These are phyloP conservation scores for Piprites chloris DNA, from an alignment of 2,113 vertebrate genomes.

Conservation along the genomic window DNA sequence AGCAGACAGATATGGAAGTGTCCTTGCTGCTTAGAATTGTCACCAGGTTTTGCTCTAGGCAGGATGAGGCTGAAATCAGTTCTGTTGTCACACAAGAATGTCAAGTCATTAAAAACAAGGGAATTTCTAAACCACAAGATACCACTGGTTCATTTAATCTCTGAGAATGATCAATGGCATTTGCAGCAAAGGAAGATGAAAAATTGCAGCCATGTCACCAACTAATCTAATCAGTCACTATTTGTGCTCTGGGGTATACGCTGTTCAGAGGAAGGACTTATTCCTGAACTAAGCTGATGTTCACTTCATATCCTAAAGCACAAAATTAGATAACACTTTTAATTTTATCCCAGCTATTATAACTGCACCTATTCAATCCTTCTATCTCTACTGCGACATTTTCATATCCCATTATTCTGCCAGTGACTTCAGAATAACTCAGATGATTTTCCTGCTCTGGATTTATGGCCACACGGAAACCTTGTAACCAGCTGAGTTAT, in stretches of 20 bases:
- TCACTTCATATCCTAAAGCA: background rate
- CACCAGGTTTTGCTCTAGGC: background rate
- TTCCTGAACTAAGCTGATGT: background rate
- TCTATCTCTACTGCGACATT: background rate
- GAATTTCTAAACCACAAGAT: background rate
- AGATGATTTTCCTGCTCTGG: background rate
- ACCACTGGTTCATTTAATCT: background rate
- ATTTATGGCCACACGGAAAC: background rate
- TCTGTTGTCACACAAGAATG: background rate
- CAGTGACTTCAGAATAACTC: background rate
- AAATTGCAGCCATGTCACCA: background rate
- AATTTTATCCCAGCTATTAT: background rate
- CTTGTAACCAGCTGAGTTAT: background rate
- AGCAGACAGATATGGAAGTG: background rate
- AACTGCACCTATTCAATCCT: background rate
- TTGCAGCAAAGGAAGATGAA: background rate
- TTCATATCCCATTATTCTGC: background rate
- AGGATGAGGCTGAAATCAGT: background rate
- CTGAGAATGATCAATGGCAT: background rate
- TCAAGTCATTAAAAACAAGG: background rate
- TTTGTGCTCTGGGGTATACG: background rate
- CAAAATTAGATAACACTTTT: background rate
- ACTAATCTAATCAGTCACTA: background rate
- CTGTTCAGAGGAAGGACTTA: background rate
- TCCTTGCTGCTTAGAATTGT: background rate